Base-by-base conservation (phyloP, 2,888 invertebrate species). In the Eurytoma adleriae region DNA sequence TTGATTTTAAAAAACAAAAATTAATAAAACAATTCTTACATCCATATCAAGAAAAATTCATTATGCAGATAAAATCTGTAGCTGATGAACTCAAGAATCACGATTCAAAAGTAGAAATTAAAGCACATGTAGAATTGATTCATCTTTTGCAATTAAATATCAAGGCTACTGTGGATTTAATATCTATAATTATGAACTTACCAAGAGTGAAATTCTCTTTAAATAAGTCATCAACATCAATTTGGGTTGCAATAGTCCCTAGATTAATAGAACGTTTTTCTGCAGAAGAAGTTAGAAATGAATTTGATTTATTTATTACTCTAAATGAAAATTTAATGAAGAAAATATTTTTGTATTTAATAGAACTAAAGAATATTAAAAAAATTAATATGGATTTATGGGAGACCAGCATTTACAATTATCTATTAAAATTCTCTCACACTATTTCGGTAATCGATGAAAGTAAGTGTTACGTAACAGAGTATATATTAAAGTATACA, bases 391-490 rank as follows among this genome's bases (percentile, higher is more conserved):
- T 94, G 30, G 92, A 92, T 3, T 90, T 88, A 62, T 89, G 95
- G 84, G 94, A 95, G 84, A 89, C 88, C 5, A 89, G 92, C 2
- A 87, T 95, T 13, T 87, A 91, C 14, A 88, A 91, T 80, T 95
- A 94, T 87, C 91, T 96, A 20, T 88, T 92, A 79, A 91, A 91
- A 71, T 95, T 93, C 90, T 94, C 95, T 57, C 93, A 94, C 85
- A 92, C 91, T 85, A 91, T 94, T 4, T 86, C 89, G 16, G 87
- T 89, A 18, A 87, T 95, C 14, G 89, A 91, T 18, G 89, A 89
- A n/a, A 91, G 93, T 77, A 90, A 93, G 77, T 81, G 62, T 18
- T 66, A n/a, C n/a, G n/a, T n/a, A n/a, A n/a, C n/a, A n/a, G n/a
- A n/a, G n/a, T n/a, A n/a, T n/a, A 75, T 66, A 57, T 20, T 62